phyloP scores from a whole-genome alignment of 2,797 vertebrate genomes.

The Philypnodon macrostomus region DNA sequence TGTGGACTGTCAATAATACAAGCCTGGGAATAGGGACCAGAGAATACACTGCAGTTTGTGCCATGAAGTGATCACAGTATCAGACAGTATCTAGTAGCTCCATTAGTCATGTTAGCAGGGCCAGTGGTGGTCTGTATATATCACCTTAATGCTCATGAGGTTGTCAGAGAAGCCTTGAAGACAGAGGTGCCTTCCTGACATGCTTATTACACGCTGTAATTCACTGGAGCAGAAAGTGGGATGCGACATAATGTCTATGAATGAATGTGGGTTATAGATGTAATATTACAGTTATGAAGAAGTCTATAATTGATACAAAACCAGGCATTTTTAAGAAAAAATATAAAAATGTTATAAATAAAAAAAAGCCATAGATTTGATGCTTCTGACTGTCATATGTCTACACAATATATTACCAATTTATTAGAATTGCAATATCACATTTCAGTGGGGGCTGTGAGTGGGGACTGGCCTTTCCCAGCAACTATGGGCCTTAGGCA shows the following conservation, averaged over 20 bases:
- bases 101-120: slow-evolving; percentile 33
- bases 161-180: slow-evolving; percentile 40
- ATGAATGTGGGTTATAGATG: slow-evolving; percentile 24
- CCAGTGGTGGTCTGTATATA: slow-evolving; percentile 45
- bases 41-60: slow-evolving; percentile 25
- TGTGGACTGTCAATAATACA: slow-evolving; percentile 33
- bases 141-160: slow-evolving; percentile 51
- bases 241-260: slow-evolving; percentile 17
- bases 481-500: too few relatives aligned
- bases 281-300: too few relatives aligned
- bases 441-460: too few relatives aligned
- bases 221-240: slow-evolving; percentile 33
- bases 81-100: slow-evolving; percentile 14
- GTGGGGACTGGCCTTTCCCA: too few relatives aligned
- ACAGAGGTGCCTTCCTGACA: slow-evolving; percentile 39
- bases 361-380: too few relatives aligned
- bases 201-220: slow-evolving; percentile 46
- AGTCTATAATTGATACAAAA: too few relatives aligned
- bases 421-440: too few relatives aligned
- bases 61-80: slow-evolving; percentile 28
- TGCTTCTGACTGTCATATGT: too few relatives aligned
- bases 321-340: too few relatives aligned
- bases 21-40: slow-evolving; percentile 6
- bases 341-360: too few relatives aligned
- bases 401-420: too few relatives aligned